Conservation (phyloP, 1,140 invertebrate genomes). For the Penaeus indicus region DNA sequence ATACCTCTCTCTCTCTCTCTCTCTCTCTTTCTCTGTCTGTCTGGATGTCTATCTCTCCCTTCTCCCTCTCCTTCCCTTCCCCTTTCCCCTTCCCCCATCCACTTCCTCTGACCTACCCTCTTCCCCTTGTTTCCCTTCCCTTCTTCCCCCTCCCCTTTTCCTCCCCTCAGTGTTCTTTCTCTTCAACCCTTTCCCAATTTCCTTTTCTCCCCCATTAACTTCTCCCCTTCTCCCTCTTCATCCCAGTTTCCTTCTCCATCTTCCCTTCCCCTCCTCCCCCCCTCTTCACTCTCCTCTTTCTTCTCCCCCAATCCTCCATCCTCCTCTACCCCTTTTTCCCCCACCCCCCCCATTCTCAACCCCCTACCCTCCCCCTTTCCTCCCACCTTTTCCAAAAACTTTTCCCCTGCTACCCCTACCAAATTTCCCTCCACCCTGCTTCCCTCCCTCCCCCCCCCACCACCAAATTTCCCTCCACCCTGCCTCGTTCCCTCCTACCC, state of each 20-base stretch:
- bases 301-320: neutral
- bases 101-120: neutral
- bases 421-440: neutral
- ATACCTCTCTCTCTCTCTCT: too few species aligned
- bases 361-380: too few species aligned
- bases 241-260: neutral
- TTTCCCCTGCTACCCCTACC: neutral
- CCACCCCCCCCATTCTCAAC: too few species aligned
- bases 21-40: too few species aligned
- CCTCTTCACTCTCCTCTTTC: neutral
- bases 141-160: neutral
- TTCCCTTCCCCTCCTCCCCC: neutral
- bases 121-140: neutral
- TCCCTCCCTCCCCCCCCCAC: neutral
- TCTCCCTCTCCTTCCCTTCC: neutral
- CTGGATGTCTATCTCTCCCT: neutral
- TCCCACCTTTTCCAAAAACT: too few species aligned
- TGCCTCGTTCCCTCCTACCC: neutral
- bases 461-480: neutral
- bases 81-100: neutral
- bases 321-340: neutral
- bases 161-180: neutral
- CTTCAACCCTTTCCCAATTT: neutral
- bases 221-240: too few species aligned
- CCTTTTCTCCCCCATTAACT: neutral